These are phyloP conservation scores for Embidobia sp. DNA, from an alignment of 2,888 invertebrate species.

Conservation along the genomic window DNA sequence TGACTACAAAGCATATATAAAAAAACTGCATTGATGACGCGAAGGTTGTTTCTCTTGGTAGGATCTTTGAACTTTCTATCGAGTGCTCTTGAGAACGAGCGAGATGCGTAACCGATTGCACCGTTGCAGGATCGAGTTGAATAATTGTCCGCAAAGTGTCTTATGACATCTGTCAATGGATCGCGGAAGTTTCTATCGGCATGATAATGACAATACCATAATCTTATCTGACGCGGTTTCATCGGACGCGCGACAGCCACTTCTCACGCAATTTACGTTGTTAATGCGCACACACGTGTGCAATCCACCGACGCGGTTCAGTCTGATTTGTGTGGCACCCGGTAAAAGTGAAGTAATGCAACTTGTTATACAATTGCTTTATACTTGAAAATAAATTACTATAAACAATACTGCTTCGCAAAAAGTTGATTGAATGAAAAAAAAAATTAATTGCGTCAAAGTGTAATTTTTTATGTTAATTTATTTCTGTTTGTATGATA, in stretches of 20 bases:
- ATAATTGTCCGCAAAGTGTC: slow-evolving; percentile 42
- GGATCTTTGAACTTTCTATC: slow-evolving; percentile 50
- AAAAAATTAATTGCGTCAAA: no score
- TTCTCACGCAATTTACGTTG: background rate
- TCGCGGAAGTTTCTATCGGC: slow-evolving; percentile 35
- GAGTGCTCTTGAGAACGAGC: slow-evolving; percentile 34
- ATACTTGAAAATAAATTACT: no score
- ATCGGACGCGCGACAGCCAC: background rate
- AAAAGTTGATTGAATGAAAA: no score
- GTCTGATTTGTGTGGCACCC: slow-evolving; percentile 18
- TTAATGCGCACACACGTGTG: background rate
- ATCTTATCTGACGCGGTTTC: slow-evolving; percentile 19
- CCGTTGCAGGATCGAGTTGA: slow-evolving; percentile 20
- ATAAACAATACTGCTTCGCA: no score
- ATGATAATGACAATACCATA: slow-evolving; percentile 23
- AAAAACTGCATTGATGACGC: slow-evolving; percentile 10
- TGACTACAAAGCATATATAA: no score
- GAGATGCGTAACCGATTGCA: slow-evolving; percentile 50
- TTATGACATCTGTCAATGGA: slow-evolving; percentile 26
- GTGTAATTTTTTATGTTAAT: no score
- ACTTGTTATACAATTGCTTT: background rate
- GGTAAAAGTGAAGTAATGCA: slow-evolving; percentile 20
- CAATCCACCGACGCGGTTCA: background rate
- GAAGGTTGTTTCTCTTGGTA: slow-evolving; percentile 6
- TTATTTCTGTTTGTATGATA: no score